A percentile compares a stretch with the other conserved stretches of the same genome.
Evolutionary conservation across 2,113 vertebrate genomes (phyloP).

Genomic region (Plestiodon gilberti): DNA sequence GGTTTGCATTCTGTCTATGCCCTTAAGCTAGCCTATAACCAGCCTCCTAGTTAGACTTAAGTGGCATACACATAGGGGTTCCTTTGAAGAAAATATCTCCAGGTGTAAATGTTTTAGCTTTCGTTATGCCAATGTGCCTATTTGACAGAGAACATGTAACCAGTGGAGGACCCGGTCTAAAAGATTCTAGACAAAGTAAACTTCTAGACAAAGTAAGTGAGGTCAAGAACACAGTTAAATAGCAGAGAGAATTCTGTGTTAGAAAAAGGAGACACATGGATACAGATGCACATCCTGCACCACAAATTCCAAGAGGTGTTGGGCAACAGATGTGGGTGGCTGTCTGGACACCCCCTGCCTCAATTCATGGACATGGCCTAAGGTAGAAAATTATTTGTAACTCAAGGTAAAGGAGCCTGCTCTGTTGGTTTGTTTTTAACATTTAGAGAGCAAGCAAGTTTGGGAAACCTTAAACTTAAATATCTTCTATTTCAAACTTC

Average conservation of each 20-base stretch:
- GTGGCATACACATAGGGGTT: background rate
- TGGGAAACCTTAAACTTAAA: background rate
- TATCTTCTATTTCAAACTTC: background rate
- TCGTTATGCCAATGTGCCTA: background rate
- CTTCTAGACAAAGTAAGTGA: too few species aligned
- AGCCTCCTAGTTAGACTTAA: too few species aligned
- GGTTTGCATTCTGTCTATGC: background rate
- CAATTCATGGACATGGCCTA: background rate
- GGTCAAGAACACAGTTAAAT: too few species aligned
- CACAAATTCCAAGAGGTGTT: too few species aligned
- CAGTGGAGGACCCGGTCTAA: too few species aligned
- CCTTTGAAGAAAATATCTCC: background rate
- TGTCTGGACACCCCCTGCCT: background rate
- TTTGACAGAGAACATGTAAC: background rate
- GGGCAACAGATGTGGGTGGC: background rate
- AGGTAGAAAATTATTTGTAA: background rate
- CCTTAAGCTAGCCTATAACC: background rate
- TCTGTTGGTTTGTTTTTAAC: background rate
- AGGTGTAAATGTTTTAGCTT: background rate
- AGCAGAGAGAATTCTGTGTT: too few species aligned
- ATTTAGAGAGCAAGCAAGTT: background rate
- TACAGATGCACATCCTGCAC: too few species aligned
- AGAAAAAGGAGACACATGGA: too few species aligned
- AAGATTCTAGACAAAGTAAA: too few species aligned
- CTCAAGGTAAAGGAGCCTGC: background rate